Evolutionary conservation across 2,797 vertebrate genomes (phyloP).

Genomic region (Moxostoma hubbsi): DNA sequence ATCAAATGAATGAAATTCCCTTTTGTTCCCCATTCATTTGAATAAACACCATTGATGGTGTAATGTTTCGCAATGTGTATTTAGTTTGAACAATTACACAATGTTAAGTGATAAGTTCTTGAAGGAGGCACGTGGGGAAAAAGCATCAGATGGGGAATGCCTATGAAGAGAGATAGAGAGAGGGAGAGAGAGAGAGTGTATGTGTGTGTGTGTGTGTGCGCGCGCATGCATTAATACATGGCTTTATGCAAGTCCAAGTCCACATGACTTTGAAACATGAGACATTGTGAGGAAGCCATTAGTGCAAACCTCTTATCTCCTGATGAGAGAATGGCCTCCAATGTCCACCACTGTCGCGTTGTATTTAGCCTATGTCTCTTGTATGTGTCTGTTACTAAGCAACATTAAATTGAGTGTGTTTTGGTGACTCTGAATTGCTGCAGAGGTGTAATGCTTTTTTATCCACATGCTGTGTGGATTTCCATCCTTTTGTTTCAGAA

Average conservation of each 20-base stretch:
- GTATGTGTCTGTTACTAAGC: slow-evolving; percentile 63
- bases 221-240: slow-evolving; percentile 1
- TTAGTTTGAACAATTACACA: neutral
- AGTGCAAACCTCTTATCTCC: slow-evolving; percentile 44
- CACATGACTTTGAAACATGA: slow-evolving; percentile 45
- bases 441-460: slow-evolving; percentile 55
- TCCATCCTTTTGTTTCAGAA: slow-evolving; percentile 54
- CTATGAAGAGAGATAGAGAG: neutral
- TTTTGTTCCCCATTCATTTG: neutral
- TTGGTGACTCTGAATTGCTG: slow-evolving; percentile 53
- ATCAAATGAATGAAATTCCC: no score
- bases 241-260: neutral
- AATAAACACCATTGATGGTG: neutral
- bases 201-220: neutral
- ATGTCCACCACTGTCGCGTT: slow-evolving; percentile 43
- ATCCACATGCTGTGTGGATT: slow-evolving; percentile 39
- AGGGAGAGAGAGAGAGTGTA: neutral
- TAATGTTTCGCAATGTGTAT: neutral
- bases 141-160: slow-evolving; percentile 37
- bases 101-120: slow-evolving; percentile 16
- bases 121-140: neutral
- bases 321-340: slow-evolving; percentile 49
- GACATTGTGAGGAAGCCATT: slow-evolving; percentile 27
- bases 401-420: slow-evolving; percentile 65
- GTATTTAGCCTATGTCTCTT: slow-evolving; percentile 59